These are phyloP conservation scores for Parthenolecanium corni DNA, from an alignment of 2,888 invertebrate genomes.

Conservation along the genomic window DNA sequence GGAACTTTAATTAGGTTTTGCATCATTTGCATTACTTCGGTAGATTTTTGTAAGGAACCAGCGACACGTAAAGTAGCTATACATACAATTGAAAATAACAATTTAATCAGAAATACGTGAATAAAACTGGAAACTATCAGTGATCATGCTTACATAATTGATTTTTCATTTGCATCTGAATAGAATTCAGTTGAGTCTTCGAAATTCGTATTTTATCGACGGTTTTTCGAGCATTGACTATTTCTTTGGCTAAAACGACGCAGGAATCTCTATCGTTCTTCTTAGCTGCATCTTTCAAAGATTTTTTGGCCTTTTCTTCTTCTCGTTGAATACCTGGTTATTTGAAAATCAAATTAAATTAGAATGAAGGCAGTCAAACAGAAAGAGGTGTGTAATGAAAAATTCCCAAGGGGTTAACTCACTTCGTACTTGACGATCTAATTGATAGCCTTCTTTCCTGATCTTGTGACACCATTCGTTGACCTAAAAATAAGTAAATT, in stretches of 20 bases:
- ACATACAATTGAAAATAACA: too few relatives aligned
- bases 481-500: conserved; percentile 52
- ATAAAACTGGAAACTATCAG: background rate
- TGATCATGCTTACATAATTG: conserved; percentile 59
- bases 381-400: too few relatives aligned
- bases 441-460: conserved; percentile 80
- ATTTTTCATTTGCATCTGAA: conserved; percentile 95
- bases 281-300: conserved; percentile 88
- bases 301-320: conserved; percentile 89
- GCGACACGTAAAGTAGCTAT: conserved; percentile 86
- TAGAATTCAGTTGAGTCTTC: conserved; percentile 93
- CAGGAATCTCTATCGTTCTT: conserved; percentile 92
- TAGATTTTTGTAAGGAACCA: conserved; percentile 85
- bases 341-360: conserved; percentile 22
- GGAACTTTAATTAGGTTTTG: conserved; percentile 79
- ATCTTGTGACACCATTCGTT: conserved; percentile 94
- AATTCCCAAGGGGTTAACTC: too few relatives aligned
- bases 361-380: too few relatives aligned
- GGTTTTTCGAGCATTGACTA: conserved; percentile 76
- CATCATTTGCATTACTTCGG: conserved; percentile 98
- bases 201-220: conserved; percentile 85
- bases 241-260: conserved; percentile 82
- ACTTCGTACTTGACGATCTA: conserved; percentile 91
- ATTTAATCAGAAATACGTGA: too few relatives aligned
- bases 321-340: conserved; percentile 82